These are phyloP conservation scores for Troides helena DNA, from an alignment of 2,888 invertebrate species.

Conservation along the genomic window DNA sequence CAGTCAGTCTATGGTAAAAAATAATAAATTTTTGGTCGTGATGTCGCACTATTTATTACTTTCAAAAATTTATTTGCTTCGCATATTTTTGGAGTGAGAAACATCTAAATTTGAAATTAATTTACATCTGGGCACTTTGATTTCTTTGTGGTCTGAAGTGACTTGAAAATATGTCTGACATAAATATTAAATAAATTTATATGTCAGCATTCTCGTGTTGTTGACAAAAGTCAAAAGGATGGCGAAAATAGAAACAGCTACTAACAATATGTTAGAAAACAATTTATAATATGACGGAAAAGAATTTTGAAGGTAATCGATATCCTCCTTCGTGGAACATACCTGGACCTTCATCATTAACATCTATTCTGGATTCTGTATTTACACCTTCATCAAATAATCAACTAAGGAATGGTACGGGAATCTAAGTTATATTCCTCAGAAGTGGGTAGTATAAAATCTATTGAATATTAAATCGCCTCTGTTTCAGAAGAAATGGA, in stretches of 20 bases:
- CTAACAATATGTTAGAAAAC: conserved; percentile 44
- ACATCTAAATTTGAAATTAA: conserved; percentile 9
- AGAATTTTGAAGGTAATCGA: conserved; percentile 61
- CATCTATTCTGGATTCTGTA: conserved; percentile 83
- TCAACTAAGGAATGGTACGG: conserved; percentile 63
- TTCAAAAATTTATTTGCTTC: conserved; percentile 13
- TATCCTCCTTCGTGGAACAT: conserved; percentile 68
- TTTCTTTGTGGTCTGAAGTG: background rate
- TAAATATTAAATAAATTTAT: conserved; percentile 15
- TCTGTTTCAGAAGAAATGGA: conserved; percentile 81
- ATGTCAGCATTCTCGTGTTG: conserved; percentile 31
- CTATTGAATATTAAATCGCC: conserved; percentile 30
- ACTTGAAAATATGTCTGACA: conserved; percentile 13
- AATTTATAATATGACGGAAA: conserved; percentile 62
- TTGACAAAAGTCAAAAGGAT: conserved; percentile 31
- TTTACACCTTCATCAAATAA: conserved; percentile 78
- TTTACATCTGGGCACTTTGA: background rate
- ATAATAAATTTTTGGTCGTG: conserved; percentile 35
- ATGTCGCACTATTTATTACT: conserved; percentile 34
- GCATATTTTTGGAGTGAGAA: conserved; percentile 18
- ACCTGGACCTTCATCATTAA: conserved; percentile 77
- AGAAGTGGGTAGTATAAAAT: conserved; percentile 11
- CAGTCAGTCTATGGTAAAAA: conserved; percentile 28
- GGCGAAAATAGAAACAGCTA: conserved; percentile 23
- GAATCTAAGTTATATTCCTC: conserved; percentile 23